A percentile compares a stretch with the other conserved stretches of the same genome.
phyloP scores from a whole-genome alignment of 2,797 vertebrate genomes.

The Danionella dracula region DNA sequence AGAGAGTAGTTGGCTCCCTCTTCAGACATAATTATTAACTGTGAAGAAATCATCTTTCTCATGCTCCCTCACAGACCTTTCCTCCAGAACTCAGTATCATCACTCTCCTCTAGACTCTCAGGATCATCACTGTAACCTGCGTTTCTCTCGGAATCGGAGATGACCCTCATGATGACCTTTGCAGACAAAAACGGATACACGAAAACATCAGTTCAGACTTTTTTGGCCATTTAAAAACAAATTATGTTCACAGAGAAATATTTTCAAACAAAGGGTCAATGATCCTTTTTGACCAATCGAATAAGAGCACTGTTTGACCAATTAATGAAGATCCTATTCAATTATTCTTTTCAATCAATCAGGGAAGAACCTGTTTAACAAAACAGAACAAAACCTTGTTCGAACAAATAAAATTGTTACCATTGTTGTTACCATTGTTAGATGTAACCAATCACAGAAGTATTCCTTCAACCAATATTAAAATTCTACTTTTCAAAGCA shows the following conservation, averaged over 20 bases:
- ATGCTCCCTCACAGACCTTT: conserved; percentile 29
- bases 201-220: not conserved
- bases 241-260: not conserved
- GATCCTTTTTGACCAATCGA: not conserved
- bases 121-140: conserved; percentile 51
- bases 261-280: not conserved
- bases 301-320: not conserved
- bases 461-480: not conserved
- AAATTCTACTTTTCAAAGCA: too few species aligned
- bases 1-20: too few species aligned
- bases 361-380: not conserved
- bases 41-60: not conserved
- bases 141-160: conserved; percentile 28
- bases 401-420: too few species aligned
- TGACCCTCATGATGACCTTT: conserved; percentile 15
- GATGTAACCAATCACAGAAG: not conserved
- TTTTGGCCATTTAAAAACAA: not conserved
- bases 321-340: not conserved
- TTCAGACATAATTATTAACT: too few species aligned
- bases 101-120: conserved; percentile 35
- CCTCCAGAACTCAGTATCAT: conserved; percentile 50
- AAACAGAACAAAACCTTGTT: too few species aligned
- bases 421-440: too few species aligned
- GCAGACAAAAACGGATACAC: not conserved
- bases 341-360: not conserved